phyloP scores from a whole-genome alignment of 2,888 invertebrate genomes.

The Thumatha senex region DNA sequence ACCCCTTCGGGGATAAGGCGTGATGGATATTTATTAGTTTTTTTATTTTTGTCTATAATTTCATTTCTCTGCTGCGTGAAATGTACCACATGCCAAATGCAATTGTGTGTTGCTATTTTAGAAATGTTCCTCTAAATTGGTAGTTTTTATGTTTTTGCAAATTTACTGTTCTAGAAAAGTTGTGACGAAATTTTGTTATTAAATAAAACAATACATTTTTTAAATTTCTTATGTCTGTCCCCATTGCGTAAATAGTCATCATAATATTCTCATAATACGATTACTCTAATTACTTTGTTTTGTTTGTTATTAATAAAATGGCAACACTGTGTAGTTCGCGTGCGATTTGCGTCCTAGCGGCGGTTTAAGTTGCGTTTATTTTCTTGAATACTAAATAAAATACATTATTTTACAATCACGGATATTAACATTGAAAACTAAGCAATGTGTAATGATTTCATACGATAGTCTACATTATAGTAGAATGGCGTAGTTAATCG shows the following conservation, averaged over 20 bases:
- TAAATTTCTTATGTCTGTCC: too few relatives aligned
- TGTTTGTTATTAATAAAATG: constrained; percentile 12
- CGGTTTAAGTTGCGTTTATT: constrained; percentile 43
- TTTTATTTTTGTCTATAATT: too few relatives aligned
- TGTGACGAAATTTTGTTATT: too few relatives aligned
- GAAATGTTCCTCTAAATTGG: background rate
- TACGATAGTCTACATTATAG: constrained; percentile 20
- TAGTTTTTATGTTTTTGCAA: background rate
- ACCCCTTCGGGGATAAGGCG: too few relatives aligned
- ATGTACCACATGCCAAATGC: background rate
- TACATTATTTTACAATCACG: constrained; percentile 25
- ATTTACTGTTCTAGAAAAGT: too few relatives aligned
- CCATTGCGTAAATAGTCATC: too few relatives aligned
- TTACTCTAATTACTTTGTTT: background rate
- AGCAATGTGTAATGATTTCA: constrained; percentile 21
- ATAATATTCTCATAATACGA: background rate
- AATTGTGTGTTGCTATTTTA: constrained; percentile 8
- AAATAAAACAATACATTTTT: too few relatives aligned
- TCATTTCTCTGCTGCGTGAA: constrained; percentile 10
- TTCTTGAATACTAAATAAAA: constrained; percentile 45
- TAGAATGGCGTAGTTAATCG: constrained; percentile 49
- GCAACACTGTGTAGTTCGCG: constrained; percentile 57
- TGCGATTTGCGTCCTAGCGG: constrained; percentile 72
- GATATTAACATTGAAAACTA: constrained; percentile 1
- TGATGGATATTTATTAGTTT: too few relatives aligned